phyloP scores from a whole-genome alignment of 2,797 vertebrate genomes.

The Periparus ater region DNA sequence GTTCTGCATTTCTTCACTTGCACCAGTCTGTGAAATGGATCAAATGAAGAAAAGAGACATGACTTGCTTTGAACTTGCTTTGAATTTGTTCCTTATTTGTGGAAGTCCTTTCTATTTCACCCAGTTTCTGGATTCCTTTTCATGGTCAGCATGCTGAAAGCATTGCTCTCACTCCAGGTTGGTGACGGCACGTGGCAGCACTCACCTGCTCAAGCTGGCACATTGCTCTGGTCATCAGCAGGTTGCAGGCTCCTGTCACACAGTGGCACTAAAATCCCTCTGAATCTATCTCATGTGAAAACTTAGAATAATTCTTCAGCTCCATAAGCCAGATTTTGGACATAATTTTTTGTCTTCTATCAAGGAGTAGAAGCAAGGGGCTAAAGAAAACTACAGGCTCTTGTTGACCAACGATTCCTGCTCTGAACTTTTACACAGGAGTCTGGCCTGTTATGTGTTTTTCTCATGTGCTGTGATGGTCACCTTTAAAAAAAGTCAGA shows the following conservation, averaged over 20 bases:
- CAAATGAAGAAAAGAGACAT: neutral
- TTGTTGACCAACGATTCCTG: fast-evolving
- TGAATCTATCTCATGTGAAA: neutral
- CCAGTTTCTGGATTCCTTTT: neutral
- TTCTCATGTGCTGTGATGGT: neutral
- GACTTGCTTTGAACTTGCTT: neutral
- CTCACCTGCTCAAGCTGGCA: neutral
- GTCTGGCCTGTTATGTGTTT: neutral
- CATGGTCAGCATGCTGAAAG: fast-evolving
- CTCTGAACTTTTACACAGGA: neutral
- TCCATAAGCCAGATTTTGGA: neutral
- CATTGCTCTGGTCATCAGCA: neutral
- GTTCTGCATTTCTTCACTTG: neutral
- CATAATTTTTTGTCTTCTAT: neutral
- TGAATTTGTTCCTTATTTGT: neutral
- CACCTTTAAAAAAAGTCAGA: neutral
- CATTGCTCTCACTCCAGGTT: neutral
- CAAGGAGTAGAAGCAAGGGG: neutral
- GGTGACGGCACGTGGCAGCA: neutral
- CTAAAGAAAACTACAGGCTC: neutral
- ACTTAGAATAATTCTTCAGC: neutral
- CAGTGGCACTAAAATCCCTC: neutral
- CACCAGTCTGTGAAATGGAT: neutral
- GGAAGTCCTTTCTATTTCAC: neutral
- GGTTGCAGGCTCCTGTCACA: neutral